Percentiles rank a stretch among this genome's conserved stretches.
These are phyloP conservation scores for Leptobrachium ailaonicum DNA, from an alignment of 2,113 vertebrate species.

Conservation along the genomic window DNA sequence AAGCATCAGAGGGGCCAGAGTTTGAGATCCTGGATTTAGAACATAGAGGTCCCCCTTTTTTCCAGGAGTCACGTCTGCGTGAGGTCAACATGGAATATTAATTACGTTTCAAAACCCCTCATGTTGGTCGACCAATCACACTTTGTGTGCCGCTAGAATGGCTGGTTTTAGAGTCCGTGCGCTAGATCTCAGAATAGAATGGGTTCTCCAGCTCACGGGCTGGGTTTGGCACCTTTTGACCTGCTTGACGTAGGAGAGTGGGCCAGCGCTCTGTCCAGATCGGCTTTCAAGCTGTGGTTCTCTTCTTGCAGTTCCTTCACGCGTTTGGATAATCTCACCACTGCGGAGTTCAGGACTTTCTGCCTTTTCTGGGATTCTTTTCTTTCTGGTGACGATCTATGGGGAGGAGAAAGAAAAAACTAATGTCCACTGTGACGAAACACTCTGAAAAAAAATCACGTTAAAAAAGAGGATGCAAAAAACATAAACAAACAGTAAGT, in stretches of 20 bases:
- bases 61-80: too few species aligned
- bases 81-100: too few species aligned
- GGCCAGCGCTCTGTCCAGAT: slow-evolving; percentile 70
- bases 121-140: too few species aligned
- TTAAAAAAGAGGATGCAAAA: background rate
- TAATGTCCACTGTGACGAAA: background rate
- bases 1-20: too few species aligned
- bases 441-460: background rate
- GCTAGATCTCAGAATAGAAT: too few species aligned
- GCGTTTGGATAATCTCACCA: slow-evolving; percentile 77
- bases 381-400: slow-evolving; percentile 65
- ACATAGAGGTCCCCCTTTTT: too few species aligned
- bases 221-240: slow-evolving; percentile 67
- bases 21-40: too few species aligned
- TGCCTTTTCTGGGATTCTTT: slow-evolving; percentile 72
- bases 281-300: slow-evolving; percentile 77
- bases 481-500: too few species aligned
- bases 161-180: too few species aligned
- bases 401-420: background rate
- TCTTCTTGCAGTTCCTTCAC: slow-evolving; percentile 82
- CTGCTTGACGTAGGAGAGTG: slow-evolving; percentile 60
- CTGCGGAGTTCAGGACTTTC: slow-evolving; percentile 71
- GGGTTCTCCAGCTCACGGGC: too few species aligned
- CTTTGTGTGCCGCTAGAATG: too few species aligned
- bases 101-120: too few species aligned